Evolutionary conservation across 2,888 invertebrate genomes (phyloP), one percentile per base, ranked within the genome.

Genomic region (Calameuta filiformis): DNA sequence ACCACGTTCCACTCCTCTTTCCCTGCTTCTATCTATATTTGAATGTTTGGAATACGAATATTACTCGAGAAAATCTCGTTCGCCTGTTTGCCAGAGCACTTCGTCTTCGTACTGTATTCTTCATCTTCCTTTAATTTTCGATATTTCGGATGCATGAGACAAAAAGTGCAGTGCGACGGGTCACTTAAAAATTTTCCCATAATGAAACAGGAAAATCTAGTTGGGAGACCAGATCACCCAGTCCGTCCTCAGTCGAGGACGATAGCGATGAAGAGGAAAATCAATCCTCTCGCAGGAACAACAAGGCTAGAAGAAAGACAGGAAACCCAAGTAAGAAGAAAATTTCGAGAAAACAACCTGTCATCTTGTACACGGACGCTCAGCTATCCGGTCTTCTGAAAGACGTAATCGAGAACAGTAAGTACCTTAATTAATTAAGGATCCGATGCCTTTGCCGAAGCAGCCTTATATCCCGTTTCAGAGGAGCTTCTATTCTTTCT

Each of bases 361-460:
- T 81, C 33, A 82, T 89, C 56, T 77, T 88, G 75, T 90, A 90
- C 82, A 86, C 90, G 73, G 88, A 90, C 81, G 88, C 87, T 76
- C 90, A 91, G 85, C 85, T 91, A 82, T 86, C 87, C 68, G 90
- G 89, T 68, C 86, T 91, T 76, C 75, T 91, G 77, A 90, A 89
- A 82, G 89, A 90, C 79, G 88, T 90, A 76, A 87, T 90, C 80
- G 84, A 82, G 4, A 84, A 86, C 71, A 81, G 89, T 88, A 81
- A 76, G 81, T 76, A 31, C 23, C 56, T 56, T 56, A 23, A 56
- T 56, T 56, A 56, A 56, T 56, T 56, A 56, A 56, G 56, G 23
- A 2, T 56, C 56, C 56, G 9, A 56, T 56, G 23, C 56, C 56
- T 56, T 56, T 56, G 56, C 56, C 1, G 23, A 15, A 56, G 56